Conservation (phyloP, 2,888 invertebrate species). For the Pinctada fucata region DNA sequence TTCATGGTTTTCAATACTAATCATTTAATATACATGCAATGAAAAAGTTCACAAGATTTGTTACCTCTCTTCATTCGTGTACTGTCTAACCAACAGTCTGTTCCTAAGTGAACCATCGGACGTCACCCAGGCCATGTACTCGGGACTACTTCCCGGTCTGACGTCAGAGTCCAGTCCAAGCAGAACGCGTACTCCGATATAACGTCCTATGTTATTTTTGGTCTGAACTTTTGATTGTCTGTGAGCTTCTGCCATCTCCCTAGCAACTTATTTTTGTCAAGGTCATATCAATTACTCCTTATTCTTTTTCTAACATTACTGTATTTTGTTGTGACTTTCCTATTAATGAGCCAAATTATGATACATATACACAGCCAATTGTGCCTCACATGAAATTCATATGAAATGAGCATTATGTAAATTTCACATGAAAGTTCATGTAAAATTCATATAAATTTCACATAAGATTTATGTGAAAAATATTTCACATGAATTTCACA, state of each 20-base stretch:
- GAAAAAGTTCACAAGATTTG: neutral
- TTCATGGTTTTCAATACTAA: no score
- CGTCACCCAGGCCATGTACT: conserved; percentile 28
- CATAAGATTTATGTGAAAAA: no score
- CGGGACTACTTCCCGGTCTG: conserved; percentile 7
- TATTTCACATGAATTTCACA: no score
- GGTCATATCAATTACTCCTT: neutral
- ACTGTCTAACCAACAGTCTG: conserved; percentile 50
- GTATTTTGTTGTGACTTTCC: neutral
- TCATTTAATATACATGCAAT: conserved; percentile 1
- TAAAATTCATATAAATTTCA: no score
- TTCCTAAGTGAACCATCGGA: conserved; percentile 19
- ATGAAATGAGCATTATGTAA: no score
- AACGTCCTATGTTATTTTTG: conserved; percentile 17
- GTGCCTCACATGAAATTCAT: no score
- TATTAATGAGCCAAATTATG: neutral
- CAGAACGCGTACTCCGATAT: conserved; percentile 36
- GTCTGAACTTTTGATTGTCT: conserved; percentile 7
- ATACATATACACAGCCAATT: no score
- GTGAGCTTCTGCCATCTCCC: conserved; percentile 21
- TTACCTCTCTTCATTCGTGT: conserved; percentile 69
- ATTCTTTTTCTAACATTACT: conserved; percentile 9
- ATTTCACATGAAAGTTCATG: no score
- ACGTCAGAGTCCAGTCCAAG: conserved; percentile 25
- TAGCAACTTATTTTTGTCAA: conserved; percentile 32